phyloP scores from a whole-genome alignment of 2,113 vertebrate genomes.

The Puffinus mauretanicus region DNA sequence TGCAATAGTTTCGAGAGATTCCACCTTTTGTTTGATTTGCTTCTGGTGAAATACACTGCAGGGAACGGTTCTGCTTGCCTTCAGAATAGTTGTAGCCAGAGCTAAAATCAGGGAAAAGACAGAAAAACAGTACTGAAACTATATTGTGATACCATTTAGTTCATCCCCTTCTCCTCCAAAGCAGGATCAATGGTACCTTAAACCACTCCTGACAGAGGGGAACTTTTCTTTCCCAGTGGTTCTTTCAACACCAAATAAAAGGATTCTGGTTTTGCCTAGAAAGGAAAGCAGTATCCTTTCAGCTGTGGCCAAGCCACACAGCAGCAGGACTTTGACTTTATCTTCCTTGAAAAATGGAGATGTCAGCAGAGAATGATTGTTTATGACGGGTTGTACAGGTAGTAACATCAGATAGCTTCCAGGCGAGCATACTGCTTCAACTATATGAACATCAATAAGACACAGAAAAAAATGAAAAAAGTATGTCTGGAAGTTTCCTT shows the following conservation, averaged over 20 bases:
- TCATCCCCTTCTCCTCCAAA: background rate
- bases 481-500: constrained; percentile 31
- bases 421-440: constrained; percentile 23
- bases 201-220: background rate
- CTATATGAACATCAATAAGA: constrained; percentile 34
- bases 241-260: constrained; percentile 1
- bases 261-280: background rate
- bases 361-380: constrained; percentile 47
- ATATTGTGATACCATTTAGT: background rate
- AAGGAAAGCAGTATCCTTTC: background rate
- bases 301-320: background rate
- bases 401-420: constrained; percentile 52
- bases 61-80: background rate
- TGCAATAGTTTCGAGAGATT: background rate
- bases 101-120: background rate
- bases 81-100: background rate
- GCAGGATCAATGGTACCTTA: background rate
- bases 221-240: background rate
- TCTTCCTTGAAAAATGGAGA: constrained; percentile 32
- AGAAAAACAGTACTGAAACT: background rate
- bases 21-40: background rate
- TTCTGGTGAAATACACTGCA: background rate
- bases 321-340: constrained; percentile 3
- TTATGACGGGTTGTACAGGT: constrained; percentile 42
- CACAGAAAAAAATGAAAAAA: constrained; percentile 23